A percentile compares a stretch with the other conserved stretches of the same genome.
Evolutionary conservation across 2,888 invertebrate genomes (phyloP).

Genomic region (Holacanthella duospinosa): DNA sequence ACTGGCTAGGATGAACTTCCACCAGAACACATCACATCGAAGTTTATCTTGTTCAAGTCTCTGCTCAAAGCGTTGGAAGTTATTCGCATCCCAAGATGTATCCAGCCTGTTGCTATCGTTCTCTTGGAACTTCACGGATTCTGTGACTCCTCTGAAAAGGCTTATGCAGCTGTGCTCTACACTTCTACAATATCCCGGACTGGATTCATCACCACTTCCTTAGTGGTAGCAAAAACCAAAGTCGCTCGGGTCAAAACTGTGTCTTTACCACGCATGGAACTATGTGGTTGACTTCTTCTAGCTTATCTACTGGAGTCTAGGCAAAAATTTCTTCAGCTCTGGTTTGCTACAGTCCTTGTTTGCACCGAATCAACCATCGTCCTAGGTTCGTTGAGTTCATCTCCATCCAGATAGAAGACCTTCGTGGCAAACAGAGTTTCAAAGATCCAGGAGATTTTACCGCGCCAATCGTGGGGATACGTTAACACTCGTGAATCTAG

Average conservation of each 20-base stretch:
- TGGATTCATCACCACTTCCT: slow-evolving; percentile 1
- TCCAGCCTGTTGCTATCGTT: not conserved
- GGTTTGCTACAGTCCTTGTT: slow-evolving; percentile 11
- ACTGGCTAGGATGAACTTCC: slow-evolving; percentile 3
- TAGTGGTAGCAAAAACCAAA: slow-evolving; percentile 30
- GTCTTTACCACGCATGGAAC: slow-evolving; percentile 37
- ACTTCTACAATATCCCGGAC: slow-evolving; percentile 6
- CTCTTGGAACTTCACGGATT: slow-evolving; percentile 12
- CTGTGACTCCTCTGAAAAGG: slow-evolving; percentile 11
- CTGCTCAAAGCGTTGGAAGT: not conserved
- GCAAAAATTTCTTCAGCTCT: slow-evolving; percentile 5
- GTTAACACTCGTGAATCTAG: slow-evolving; percentile 23
- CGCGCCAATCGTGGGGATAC: slow-evolving; percentile 23
- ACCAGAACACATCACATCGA: not conserved
- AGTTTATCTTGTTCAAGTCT: not conserved
- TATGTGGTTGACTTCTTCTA: slow-evolving; percentile 34
- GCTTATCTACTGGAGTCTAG: slow-evolving; percentile 23
- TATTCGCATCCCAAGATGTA: slow-evolving; percentile 2
- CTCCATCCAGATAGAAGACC: slow-evolving; percentile 28
- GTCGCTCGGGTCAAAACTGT: slow-evolving; percentile 35
- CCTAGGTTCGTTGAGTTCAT: slow-evolving; percentile 35
- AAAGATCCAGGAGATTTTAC: slow-evolving; percentile 30
- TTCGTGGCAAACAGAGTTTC: slow-evolving; percentile 36
- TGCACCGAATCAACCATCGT: slow-evolving; percentile 39
- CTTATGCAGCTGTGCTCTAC: slow-evolving; percentile 11